Evolutionary conservation across 2,797 vertebrate genomes (phyloP).

Genomic region (Apogon talboti): DNA sequence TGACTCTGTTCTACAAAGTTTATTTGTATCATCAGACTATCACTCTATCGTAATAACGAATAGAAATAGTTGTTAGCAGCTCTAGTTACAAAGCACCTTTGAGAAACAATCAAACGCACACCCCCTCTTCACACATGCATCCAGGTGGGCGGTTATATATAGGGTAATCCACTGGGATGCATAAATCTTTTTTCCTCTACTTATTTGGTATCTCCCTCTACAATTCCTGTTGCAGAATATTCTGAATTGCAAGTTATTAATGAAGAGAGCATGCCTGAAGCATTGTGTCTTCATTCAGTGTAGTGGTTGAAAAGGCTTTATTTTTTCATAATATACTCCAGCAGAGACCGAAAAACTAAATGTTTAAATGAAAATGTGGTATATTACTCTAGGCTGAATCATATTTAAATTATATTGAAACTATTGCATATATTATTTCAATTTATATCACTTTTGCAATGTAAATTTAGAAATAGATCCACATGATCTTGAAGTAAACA

Average conservation of each 20-base stretch:
- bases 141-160: not conserved
- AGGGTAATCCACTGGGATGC: slow-evolving; percentile 9
- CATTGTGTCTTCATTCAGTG: not conserved
- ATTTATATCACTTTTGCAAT: not conserved
- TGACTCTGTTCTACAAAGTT: too few relatives aligned
- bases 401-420: not conserved
- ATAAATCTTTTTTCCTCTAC: not conserved
- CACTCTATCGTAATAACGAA: too few relatives aligned
- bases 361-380: not conserved
- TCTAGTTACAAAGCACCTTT: not conserved
- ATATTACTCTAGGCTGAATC: not conserved
- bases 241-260: slow-evolving; percentile 6
- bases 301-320: not conserved
- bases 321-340: not conserved
- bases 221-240: slow-evolving; percentile 2
- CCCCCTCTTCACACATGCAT: slow-evolving; percentile 5
- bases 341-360: not conserved
- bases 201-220: not conserved
- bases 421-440: not conserved
- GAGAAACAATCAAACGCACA: not conserved
- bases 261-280: not conserved
- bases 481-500: too few relatives aligned
- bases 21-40: too few relatives aligned
- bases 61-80: too few relatives aligned
- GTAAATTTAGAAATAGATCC: too few relatives aligned